These are phyloP conservation scores for Sinonovacula constricta DNA, from an alignment of 1,140 invertebrate genomes.

Conservation along the genomic window DNA sequence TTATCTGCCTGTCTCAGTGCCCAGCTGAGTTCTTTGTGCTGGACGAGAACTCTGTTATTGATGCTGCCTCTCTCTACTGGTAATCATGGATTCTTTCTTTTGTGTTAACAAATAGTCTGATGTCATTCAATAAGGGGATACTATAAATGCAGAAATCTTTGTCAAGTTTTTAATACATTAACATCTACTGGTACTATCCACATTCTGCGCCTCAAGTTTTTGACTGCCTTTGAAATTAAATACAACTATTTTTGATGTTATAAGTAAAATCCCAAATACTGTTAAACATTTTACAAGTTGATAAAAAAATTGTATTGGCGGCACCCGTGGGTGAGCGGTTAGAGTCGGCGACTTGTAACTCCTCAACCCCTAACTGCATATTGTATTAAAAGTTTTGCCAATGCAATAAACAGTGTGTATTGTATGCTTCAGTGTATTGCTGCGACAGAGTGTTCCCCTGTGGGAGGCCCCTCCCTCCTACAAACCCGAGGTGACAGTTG, in stretches of 20 bases:
- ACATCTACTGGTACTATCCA: neutral
- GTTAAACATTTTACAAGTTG: no score
- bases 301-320: no score
- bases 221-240: no score
- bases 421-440: constrained; percentile 23
- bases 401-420: neutral
- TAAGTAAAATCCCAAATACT: no score
- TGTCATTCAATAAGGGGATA: no score
- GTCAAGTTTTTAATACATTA: neutral
- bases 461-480: constrained; percentile 25
- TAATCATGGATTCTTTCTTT: neutral
- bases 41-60: neutral
- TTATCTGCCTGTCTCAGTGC: constrained; percentile 28
- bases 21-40: constrained; percentile 21
- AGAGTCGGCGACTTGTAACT: no score
- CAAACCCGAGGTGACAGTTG: constrained; percentile 6
- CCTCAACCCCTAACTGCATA: no score
- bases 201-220: neutral
- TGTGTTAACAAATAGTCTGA: neutral
- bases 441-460: constrained; percentile 28
- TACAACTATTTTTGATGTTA: no score
- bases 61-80: constrained; percentile 24
- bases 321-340: neutral
- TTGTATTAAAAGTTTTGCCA: neutral
- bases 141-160: no score